Percentiles rank a stretch among this genome's conserved stretches.
Conservation (phyloP, 2,888 invertebrate genomes). For the Thyatira batis region DNA sequence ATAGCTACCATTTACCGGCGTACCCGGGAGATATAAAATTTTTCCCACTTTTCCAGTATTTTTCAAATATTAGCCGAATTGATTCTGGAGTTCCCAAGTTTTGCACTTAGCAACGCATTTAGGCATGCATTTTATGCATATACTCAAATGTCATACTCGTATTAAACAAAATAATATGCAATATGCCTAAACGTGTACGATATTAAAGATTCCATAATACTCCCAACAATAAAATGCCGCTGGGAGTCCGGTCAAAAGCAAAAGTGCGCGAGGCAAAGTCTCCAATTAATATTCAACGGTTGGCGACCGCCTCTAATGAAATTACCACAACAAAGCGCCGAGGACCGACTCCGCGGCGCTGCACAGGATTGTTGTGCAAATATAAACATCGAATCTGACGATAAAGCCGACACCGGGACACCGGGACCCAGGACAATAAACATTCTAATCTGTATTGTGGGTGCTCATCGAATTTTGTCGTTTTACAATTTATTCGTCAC, state of each 20-base stretch:
- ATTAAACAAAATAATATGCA: not conserved
- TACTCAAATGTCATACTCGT: too few relatives aligned
- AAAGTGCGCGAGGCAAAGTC: slow-evolving; percentile 50
- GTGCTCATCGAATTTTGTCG: slow-evolving; percentile 15
- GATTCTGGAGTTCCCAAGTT: too few relatives aligned
- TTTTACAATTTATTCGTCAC: slow-evolving; percentile 13
- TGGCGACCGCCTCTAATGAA: slow-evolving; percentile 69
- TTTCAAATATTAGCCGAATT: too few relatives aligned
- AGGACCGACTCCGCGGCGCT: slow-evolving; percentile 37
- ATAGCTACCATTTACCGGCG: too few relatives aligned
- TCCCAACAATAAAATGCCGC: not conserved
- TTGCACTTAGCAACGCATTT: too few relatives aligned
- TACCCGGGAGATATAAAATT: too few relatives aligned
- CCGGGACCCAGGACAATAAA: slow-evolving; percentile 32
- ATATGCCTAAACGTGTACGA: not conserved
- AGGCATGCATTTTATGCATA: too few relatives aligned
- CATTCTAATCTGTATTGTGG: slow-evolving; percentile 33
- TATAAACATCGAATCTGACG: slow-evolving; percentile 72
- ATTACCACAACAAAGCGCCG: slow-evolving; percentile 77
- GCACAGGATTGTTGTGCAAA: slow-evolving; percentile 69
- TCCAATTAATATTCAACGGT: slow-evolving; percentile 70
- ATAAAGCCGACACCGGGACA: slow-evolving; percentile 43
- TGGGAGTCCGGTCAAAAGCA: slow-evolving; percentile 33
- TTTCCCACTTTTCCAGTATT: too few relatives aligned
- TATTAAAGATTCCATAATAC: not conserved